Conservation (phyloP, 2,797 vertebrate genomes). For the Spinus olivaceus region DNA sequence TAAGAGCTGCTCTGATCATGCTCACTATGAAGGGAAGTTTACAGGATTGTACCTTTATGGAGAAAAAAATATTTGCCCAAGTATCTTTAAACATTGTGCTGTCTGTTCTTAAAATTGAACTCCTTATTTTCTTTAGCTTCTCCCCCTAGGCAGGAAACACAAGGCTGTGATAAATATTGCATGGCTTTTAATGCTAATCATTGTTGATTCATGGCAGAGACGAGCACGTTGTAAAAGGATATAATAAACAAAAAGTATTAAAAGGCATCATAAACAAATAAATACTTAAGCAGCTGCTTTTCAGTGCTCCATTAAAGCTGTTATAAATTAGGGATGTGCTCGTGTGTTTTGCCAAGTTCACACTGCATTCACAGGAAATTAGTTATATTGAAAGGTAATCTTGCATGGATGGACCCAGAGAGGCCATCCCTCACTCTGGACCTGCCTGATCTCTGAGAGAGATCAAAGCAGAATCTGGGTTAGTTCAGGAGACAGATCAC, state of each 20-base stretch:
- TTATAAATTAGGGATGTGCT: not conserved
- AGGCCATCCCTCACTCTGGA: not conserved
- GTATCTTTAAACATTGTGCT: not conserved
- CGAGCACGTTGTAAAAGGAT: not conserved
- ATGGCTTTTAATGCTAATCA: conserved; percentile 5
- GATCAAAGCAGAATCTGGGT: not conserved
- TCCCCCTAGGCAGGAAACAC: not conserved
- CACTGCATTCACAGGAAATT: not conserved
- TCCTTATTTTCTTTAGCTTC: not conserved
- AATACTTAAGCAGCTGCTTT: conserved; percentile 22
- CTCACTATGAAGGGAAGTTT: not conserved
- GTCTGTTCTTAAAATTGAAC: not conserved
- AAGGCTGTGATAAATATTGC: not conserved
- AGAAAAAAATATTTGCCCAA: not conserved
- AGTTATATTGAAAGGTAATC: not conserved
- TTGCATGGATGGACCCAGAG: not conserved
- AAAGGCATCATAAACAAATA: conserved; percentile 35
- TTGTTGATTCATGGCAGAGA: not conserved
- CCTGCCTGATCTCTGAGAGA: not conserved
- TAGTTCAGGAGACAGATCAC: not conserved
- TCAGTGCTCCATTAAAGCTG: not conserved
- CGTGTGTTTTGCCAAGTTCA: not conserved
- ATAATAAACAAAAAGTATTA: conserved; percentile 24
- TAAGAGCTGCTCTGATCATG: not conserved
- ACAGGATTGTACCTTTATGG: not conserved